A percentile compares a stretch with the other conserved stretches of the same genome.
These are phyloP conservation scores for Leptobrachium leishanense DNA, from an alignment of 2,113 vertebrate genomes.

Conservation along the genomic window DNA sequence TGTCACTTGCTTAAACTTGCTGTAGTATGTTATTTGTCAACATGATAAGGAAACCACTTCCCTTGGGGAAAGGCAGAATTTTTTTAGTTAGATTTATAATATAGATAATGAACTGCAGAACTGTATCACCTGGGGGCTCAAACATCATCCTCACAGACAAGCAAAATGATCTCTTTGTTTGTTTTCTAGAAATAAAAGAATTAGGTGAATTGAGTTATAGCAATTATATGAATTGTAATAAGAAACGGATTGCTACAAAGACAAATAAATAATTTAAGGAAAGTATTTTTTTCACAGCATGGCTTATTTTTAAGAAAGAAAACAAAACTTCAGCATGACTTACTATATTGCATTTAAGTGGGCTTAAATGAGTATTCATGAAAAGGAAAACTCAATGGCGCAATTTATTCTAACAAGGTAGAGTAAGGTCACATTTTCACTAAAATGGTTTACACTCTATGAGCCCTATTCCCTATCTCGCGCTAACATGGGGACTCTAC, in stretches of 20 bases:
- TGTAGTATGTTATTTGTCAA: conserved; percentile 14
- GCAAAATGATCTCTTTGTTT: not conserved
- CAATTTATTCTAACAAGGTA: no score
- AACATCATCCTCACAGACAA: conserved; percentile 1
- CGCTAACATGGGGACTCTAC: no score
- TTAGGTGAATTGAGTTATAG: not conserved
- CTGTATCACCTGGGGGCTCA: not conserved
- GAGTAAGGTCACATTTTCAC: no score
- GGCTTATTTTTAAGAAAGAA: no score
- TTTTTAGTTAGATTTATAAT: conserved; percentile 3
- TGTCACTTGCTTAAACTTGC: not conserved
- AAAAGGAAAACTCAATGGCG: no score
- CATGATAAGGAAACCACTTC: not conserved
- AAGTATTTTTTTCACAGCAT: no score
- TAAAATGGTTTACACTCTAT: no score
- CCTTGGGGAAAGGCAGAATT: not conserved
- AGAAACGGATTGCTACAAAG: not conserved
- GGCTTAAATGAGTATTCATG: no score
- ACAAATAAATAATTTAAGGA: no score
- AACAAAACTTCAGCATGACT: not conserved
- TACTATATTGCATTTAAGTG: not conserved
- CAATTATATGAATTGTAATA: not conserved
- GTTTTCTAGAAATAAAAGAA: not conserved
- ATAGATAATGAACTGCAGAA: not conserved
- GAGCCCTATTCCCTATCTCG: no score